Evolutionary conservation across 2,888 invertebrate species (phyloP).

Genomic region (Ennomos fuscantarius): DNA sequence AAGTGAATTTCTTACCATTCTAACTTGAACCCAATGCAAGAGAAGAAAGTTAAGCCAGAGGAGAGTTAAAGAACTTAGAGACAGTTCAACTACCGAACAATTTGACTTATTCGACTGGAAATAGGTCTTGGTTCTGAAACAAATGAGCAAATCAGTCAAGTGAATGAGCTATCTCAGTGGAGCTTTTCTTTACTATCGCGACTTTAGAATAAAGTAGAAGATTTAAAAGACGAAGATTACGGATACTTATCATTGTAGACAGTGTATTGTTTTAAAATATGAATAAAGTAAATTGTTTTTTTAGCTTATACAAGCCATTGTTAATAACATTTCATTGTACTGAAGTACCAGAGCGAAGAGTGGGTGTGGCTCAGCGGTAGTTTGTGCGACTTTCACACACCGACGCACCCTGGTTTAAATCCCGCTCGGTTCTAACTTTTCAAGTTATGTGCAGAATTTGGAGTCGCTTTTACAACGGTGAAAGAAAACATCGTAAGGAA

Average conservation of each 20-base stretch:
- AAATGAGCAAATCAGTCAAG: conserved; percentile 41
- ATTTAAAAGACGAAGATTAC: conserved; percentile 4
- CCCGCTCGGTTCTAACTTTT: too few relatives aligned
- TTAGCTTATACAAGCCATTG: too few relatives aligned
- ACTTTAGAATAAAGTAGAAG: conserved; percentile 14
- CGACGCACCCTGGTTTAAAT: too few relatives aligned
- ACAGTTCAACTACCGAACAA: conserved; percentile 41
- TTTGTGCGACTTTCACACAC: too few relatives aligned
- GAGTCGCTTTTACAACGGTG: too few relatives aligned
- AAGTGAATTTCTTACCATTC: conserved; percentile 12
- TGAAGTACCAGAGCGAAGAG: too few relatives aligned
- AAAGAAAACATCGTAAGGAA: too few relatives aligned
- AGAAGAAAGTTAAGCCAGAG: conserved; percentile 24
- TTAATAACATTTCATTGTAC: too few relatives aligned
- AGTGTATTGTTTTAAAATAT: not conserved
- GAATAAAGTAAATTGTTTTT: too few relatives aligned
- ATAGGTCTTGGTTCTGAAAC: conserved; percentile 37
- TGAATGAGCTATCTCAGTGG: conserved; percentile 29
- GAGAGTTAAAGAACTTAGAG: conserved; percentile 35
- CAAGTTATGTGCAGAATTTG: too few relatives aligned
- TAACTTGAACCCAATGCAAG: conserved; percentile 16
- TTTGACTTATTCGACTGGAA: conserved; percentile 42
- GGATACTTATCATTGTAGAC: not conserved
- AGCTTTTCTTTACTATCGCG: conserved; percentile 19
- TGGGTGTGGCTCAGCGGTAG: too few relatives aligned